These are phyloP conservation scores for Penaeus monodon DNA, from an alignment of 2,888 invertebrate genomes.

Conservation along the genomic window DNA sequence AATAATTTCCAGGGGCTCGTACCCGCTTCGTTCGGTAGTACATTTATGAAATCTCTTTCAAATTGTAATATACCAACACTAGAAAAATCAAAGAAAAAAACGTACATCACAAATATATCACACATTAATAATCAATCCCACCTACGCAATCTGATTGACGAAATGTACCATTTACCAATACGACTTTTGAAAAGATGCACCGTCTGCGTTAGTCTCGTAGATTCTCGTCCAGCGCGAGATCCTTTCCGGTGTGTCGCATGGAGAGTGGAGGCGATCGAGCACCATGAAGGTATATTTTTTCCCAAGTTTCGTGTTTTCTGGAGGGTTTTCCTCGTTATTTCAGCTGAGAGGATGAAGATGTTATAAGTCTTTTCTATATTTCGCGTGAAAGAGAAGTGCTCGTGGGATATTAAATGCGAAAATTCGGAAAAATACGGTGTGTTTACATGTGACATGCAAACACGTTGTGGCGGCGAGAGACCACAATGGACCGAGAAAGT, in stretches of 20 bases:
- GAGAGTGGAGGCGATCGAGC: slow-evolving; percentile 5
- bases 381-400: not conserved
- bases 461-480: not conserved
- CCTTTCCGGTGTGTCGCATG: slow-evolving; percentile 26
- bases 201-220: not conserved
- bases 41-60: too few species aligned
- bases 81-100: too few species aligned
- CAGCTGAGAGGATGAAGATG: not conserved
- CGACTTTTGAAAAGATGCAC: not conserved
- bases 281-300: slow-evolving; percentile 21
- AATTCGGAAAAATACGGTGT: not conserved
- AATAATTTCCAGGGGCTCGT: too few species aligned
- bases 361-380: too few species aligned
- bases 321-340: not conserved
- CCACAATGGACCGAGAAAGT: too few species aligned
- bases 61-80: too few species aligned
- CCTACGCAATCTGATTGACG: too few species aligned
- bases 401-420: not conserved
- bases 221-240: not conserved
- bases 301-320: too few species aligned
- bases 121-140: too few species aligned
- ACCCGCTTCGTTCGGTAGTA: too few species aligned
- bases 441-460: slow-evolving; percentile 8
- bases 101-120: too few species aligned
- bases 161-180: too few species aligned